Evolutionary conservation across 2,797 vertebrate species (phyloP).

Genomic region (Lindbergichthys nudifrons): DNA sequence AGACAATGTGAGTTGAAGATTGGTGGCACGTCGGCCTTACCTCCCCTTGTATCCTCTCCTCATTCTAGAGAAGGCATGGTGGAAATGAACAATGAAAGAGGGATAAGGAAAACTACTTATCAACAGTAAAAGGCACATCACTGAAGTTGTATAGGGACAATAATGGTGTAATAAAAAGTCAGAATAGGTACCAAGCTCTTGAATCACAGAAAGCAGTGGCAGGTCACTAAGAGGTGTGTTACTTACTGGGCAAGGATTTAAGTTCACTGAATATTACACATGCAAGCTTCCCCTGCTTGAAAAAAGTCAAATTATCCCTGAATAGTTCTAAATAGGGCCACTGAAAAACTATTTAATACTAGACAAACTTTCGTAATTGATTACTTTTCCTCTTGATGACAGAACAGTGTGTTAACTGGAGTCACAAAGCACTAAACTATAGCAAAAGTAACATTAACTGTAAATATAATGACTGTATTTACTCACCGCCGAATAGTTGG

Average conservation of each 20-base stretch:
- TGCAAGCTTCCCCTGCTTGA: no score
- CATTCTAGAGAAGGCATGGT: conserved; percentile 89
- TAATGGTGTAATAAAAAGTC: background rate
- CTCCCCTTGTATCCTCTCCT: conserved; percentile 99
- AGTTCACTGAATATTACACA: background rate
- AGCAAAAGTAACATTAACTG: background rate
- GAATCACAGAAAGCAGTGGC: background rate
- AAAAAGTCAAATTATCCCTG: background rate
- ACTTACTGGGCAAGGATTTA: background rate
- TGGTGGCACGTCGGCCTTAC: conserved; percentile 82
- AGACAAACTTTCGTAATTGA: no score
- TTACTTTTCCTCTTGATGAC: background rate
- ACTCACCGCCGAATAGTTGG: conserved; percentile 97
- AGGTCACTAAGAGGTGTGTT: background rate
- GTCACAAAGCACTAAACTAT: background rate
- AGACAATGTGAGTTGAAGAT: conserved; percentile 24
- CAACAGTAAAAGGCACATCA: conserved; percentile 5
- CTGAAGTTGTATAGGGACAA: background rate
- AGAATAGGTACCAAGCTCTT: background rate
- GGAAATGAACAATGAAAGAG: conserved; percentile 53
- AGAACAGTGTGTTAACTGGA: background rate
- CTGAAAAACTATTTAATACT: background rate
- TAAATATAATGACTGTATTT: background rate
- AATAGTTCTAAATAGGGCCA: background rate
- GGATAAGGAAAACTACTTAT: conserved; percentile 25